Evolutionary conservation across 2,888 invertebrate genomes (phyloP), one percentile per base, ranked within the genome.

Genomic region (Pammene aurita): DNA sequence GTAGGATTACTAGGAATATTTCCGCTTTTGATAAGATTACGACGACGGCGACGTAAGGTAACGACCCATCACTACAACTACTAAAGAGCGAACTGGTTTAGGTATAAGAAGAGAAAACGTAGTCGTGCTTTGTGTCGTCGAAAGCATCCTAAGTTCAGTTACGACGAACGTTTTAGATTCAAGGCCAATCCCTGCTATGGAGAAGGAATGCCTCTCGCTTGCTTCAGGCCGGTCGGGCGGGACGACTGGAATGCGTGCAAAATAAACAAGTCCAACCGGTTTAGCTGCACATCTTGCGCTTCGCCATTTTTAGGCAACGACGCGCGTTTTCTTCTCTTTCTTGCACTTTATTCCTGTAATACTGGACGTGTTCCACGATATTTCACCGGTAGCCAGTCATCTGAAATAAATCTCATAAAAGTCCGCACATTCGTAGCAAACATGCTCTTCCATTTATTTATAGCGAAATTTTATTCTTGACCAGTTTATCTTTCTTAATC

Each of bases 181-280:
- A 91, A 90, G 91, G 91, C 80, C 85, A 85, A 78, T 75, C 74
- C 64, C 68, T 69, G 68, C 44, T 54, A 52, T 60, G 60, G 34
- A 55, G n/a, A 76, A 74, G 89, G 89, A 87, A 86, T 84, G 85
- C 83, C 78, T 84, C 85, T 85, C 86, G 84, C 86, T 84, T 85
- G 82, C 84, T 88, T 89, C 86, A 84, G 85, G 80, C 81, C 75
- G 78, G 82, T 82, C 84, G 84, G 78, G 82, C 84, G 84, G 78
- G 81, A 83, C 84, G 84, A 74, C 85, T 82, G 90, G 92, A 92
- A 92, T 92, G 90, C 85, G 88, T 91, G 92, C 91, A 91, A 92
- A 92, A 92, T 91, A 92, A 92, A 92, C 92, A 85, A 88, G 90
- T 84, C 73, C 78, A 81, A 91, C 92, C 84, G 86, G 92, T 91